Evolutionary conservation across 2,888 invertebrate genomes (phyloP), one percentile per base, ranked within the genome.

Genomic region (Meandrusa payeni): DNA sequence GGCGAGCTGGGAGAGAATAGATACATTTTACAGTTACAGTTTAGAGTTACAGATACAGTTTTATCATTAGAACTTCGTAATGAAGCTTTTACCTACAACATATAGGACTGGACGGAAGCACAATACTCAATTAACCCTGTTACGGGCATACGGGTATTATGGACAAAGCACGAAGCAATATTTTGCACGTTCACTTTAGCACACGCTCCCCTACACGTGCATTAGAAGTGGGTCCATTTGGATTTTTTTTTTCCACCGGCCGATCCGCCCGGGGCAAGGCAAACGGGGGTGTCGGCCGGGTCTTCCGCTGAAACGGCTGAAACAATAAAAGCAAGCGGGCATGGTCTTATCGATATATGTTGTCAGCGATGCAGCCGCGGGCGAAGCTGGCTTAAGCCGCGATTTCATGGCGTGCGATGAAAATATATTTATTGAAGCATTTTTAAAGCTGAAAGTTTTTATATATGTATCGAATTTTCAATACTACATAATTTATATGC

Each of bases 341-440:
- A 51, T 61, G 68, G 68, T 77, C 77, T 81, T 78, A 76, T 82
- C 76, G 82, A 81, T 75, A 78, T 79, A 69, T 68, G 72, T 64
- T 81, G 81, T 78, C 62, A 66, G 61, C 54, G 55, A 55, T 57
- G 59, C 55, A 68, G 76, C 76, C 62, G 67, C 63, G 76, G 81
- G 57, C 48, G 56, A 55, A 64, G 54, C 46, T 55, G 55, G 64
- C 64, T 64, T 64, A 66, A 61, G 64, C 67, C 57, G 61, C 55
- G 61, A 64, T 65, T 36, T 36, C 28, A 19, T 11, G 23, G 15
- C 15, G 4, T n/a, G n/a, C n/a, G n/a, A n/a, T n/a, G n/a, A n/a
- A n/a, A n/a, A n/a, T n/a, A n/a, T n/a, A n/a, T n/a, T n/a, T n/a
- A n/a, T n/a, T n/a, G n/a, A n/a, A n/a, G n/a, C n/a, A n/a, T n/a